A percentile compares a stretch with the other conserved stretches of the same genome.
Evolutionary conservation across 2,113 vertebrate species (phyloP).

Genomic region (Boulengeromyrus knoepffleri): DNA sequence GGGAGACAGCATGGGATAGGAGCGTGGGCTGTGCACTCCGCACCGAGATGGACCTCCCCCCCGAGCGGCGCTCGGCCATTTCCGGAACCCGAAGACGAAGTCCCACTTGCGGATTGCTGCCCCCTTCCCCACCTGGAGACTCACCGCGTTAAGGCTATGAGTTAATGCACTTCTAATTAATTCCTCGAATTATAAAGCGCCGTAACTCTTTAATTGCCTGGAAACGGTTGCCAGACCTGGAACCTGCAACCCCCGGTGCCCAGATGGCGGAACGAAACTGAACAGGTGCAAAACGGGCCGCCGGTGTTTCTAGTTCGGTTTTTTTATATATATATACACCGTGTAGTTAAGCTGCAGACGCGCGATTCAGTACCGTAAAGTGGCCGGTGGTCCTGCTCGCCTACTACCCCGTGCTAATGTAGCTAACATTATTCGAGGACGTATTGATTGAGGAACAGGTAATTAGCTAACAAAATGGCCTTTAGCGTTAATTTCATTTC

Average conservation of each 20-base stretch:
- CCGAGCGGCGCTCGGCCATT: neutral
- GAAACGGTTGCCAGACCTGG: conserved; percentile 25
- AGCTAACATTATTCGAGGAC: neutral
- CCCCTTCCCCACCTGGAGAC: neutral
- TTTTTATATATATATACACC: conserved; percentile 23
- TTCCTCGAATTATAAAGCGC: neutral
- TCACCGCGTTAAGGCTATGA: neutral
- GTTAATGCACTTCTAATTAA: neutral
- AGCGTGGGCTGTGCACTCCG: neutral
- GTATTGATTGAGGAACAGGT: neutral
- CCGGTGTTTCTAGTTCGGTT: conserved; percentile 13
- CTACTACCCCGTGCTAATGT: neutral
- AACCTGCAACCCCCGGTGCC: conserved; percentile 31
- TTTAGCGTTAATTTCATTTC: neutral
- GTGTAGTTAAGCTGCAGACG: conserved; percentile 27
- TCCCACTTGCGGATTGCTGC: neutral
- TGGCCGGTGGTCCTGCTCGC: neutral
- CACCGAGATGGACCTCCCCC: neutral
- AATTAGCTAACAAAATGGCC: neutral
- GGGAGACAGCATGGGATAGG: neutral
- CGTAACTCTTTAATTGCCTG: conserved; percentile 3
- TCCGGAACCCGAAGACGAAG: neutral
- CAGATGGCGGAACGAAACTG: conserved; percentile 50
- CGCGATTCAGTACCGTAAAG: conserved; percentile 6
- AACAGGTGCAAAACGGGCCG: conserved; percentile 46